Evolutionary conservation across 1,140 invertebrate species (phyloP), one percentile per base, ranked within the genome.

Genomic region (Cotesia vestalis): DNA sequence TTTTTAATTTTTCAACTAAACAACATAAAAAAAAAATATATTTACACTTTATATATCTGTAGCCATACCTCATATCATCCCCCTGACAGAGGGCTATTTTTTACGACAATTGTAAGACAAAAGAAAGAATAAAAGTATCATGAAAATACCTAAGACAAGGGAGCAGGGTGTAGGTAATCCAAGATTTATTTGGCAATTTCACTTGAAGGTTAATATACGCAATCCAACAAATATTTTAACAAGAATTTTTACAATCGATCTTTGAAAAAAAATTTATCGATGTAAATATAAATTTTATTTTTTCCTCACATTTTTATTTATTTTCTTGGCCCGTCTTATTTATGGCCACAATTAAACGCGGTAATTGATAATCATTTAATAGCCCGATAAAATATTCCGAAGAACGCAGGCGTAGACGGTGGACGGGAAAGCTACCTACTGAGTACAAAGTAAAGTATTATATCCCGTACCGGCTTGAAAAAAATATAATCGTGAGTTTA

Each of bases 181-280:
- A 81, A 84, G 84, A 85, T 85, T 85, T 86, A 86, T 86, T 81
- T 83, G 78, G 76, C 60, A 62, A 62, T 62, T 62, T 27, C 35
- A n/a, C 27, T 62, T 6, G 60, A 62, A 62, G 60, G 34, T 62
- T 62, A 62, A 38, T 38, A 38, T 38, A 12, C 36, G 12, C 35
- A 36, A 35, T 62, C 36, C 60, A 35, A 12, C 12, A 38, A 27
- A 62, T 36, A 36, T 36, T 62, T 38, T 62, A 9, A 62, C 12
- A 38, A 27, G 35, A 62, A 62, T 27, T 62, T 62, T 62, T 62
- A 36, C 12, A 36, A 62, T 38, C 11, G 12, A n/a, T 20, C 20
- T 11, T 61, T 61, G 5, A 12, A 35, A 11, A 8, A 61, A 61
- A 11, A 34, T 61, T 12, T 11, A 61, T 61, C 20, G 9, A 27